Base-by-base conservation (phyloP, 2,113 vertebrate genomes). In the Rana temporaria region DNA sequence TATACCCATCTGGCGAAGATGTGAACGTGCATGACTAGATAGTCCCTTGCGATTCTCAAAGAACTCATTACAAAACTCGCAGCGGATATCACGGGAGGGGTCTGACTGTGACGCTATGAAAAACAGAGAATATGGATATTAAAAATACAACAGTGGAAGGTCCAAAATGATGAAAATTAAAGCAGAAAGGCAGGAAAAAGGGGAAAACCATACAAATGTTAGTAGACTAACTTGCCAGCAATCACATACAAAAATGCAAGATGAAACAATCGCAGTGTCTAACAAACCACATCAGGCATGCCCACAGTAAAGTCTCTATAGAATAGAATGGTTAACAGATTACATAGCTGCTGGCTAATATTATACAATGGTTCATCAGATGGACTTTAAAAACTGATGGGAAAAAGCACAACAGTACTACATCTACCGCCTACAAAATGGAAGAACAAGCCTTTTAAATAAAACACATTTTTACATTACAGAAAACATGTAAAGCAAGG, bases 41-140 rank as follows among this genome's bases (percentile, higher is more conserved):
- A 95, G 85, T 53, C 93, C 93, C 88, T 93, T 94, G 4, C 90
- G 92, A 81, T 92, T 94, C 87, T 93, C 93, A 87, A 94, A 95
- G 70, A 84, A 85, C 79, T 95, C 94, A 11, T 92, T 91, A 2
- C 94, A 95, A 53, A 93, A 95, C 85, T 95, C 94, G 18, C 94
- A 95, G 86, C 92, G 91, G 7, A 95, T 94, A 73, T 95, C 94
- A 85, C 95, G 62, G 18, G 81, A 55, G 11, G 82, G 82, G n/a
- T 84, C 76, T 38, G 82, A 66, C 2, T 68, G 66, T 14, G 82
- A 64, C n/a, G 82, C 82, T 84, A 42, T 30, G 26, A 8, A 22
- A 16, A 64, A 4, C 4, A 18, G 64, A 64, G 55, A 65, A 19
- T 4, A 70, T 32, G 5, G 12, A 24, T 4, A 30, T 77, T 77